Evolutionary conservation across 2,113 vertebrate species (phyloP), one percentile per base, ranked within the genome.

Genomic region (Phycodurus eques): DNA sequence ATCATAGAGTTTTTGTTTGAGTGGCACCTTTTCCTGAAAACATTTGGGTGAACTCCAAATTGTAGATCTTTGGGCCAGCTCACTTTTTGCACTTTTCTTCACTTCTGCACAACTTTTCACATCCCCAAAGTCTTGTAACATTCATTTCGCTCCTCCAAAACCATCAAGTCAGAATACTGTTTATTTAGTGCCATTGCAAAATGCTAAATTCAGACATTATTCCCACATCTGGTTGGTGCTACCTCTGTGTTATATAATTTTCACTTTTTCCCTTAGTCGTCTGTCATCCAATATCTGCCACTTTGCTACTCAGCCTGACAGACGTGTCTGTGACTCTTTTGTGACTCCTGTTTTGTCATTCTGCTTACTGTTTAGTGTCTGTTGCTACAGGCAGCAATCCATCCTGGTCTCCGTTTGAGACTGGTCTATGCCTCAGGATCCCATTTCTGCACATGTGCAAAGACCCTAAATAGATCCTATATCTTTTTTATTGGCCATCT

Each of bases 361-460:
- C 67, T 43, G 43, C 66, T 61, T 66, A 51, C 67, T 80, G 72
- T 83, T 82, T 70, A 72, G 73, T 71, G 43, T 8, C 20, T 72
- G 42, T 74, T 14, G 57, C 85, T 77, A 68, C 62, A 42, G 69
- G 77, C 72, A 73, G 43, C 68, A 66, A 46, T 85, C 79, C 68
- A 72, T 79, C 65, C 57, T 72, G 43, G 71, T 61, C 79, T 73
- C 57, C 53, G 64, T 47, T 71, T 70, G 49, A 76, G 60, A 27
- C 73, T 65, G 66, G 27, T 71, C 11, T 10, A 71, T 72, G 67
- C 81, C 67, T 42, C 62, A 43, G 15, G 79, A 39, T 80, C n/a
- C 9, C 13, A 33, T 65, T 61, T 17, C 51, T 75, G 44, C 35
- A 57, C 76, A 76, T 54, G 49, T 64, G n/a, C 62, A 67, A 49